Base-by-base conservation (phyloP, 2,113 vertebrate genomes). In the Ginglymostoma cirratum region DNA sequence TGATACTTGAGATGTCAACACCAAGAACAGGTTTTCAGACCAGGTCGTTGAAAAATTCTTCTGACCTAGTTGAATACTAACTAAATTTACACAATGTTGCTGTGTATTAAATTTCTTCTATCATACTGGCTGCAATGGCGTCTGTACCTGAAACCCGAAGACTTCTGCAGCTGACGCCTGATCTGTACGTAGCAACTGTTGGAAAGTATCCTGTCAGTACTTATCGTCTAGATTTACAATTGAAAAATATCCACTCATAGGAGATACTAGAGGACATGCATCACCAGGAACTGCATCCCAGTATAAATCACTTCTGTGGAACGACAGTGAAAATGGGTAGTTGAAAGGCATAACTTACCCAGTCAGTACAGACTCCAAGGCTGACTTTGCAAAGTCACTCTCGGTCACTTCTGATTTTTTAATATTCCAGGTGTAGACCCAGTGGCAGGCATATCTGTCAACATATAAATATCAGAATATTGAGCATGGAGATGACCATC, bases 351-450 rank as follows among this genome's bases (percentile, higher is more conserved):
- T 65, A 14, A n/a, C 15, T 55, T 92, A 92, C 87, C 55, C 30
- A 61, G 52, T 65, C 87, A 92, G 14, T 55, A 92, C 55, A 65
- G 52, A 61, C 34, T 92, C 87, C 87, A 92, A 5, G 14, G 52
- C 87, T 61, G 87, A n/a, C 55, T 92, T 92, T 92, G 87, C 87
- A 92, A 92, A 92, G n/a, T 65, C 52, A 92, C 55, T 92, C 52
- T 61, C 65, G 30, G 87, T 30, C 19, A 5, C 87, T 92, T 92
- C 87, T 92, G 87, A 65, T 15, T 17, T 92, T 92, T 92, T 92
- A 92, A 92, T 65, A 92, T 92, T 92, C 55, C 87, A 92, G 30
- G 65, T 19, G 12, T 61, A 19, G 87, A 65, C 87, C 27, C 87
- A 65, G 87, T 92, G 30, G 65, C 30, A n/a, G 87, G 52, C 55